Conservation (phyloP, 2,888 invertebrate species). For the Drosophila sordidula region DNA sequence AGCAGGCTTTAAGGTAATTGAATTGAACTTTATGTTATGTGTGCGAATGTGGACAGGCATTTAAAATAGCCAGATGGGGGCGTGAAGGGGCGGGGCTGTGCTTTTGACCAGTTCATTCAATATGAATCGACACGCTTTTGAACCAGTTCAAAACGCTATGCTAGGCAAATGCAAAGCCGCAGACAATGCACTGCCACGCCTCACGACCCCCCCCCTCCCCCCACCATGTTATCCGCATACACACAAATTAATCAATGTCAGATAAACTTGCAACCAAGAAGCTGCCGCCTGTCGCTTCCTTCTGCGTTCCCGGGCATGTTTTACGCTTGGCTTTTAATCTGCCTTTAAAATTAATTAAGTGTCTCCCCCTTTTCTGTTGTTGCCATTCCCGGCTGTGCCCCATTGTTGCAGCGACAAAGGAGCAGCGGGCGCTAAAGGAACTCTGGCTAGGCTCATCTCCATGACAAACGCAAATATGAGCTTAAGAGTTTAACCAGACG, state of each 20-base stretch:
- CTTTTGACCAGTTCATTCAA: not conserved
- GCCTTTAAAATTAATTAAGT: conserved; percentile 74
- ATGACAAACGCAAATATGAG: conserved; percentile 12
- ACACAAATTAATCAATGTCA: conserved; percentile 70
- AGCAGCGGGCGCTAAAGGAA: conserved; percentile 19
- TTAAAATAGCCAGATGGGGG: not conserved
- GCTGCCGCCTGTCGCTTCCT: conserved; percentile 8
- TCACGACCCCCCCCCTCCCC: too few relatives aligned
- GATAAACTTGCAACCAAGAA: conserved; percentile 37
- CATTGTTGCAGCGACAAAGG: conserved; percentile 38
- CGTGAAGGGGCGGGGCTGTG: not conserved
- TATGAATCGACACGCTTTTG: conserved; percentile 2
- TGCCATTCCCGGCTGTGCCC: not conserved
- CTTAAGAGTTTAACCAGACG: not conserved
- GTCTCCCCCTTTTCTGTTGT: conserved; percentile 9
- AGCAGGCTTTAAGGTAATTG: conserved; percentile 34
- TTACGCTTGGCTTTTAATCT: conserved; percentile 45
- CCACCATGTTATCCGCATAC: conserved; percentile 17
- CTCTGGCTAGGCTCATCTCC: conserved; percentile 12
- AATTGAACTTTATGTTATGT: conserved; percentile 27
- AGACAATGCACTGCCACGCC: conserved; percentile 11
- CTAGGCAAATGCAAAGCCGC: conserved; percentile 11
- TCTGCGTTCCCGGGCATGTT: conserved; percentile 23
- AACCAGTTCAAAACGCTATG: not conserved
- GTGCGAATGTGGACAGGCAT: conserved; percentile 1